phyloP scores from a whole-genome alignment of 2,113 vertebrate species.

The Nanorana parkeri region DNA sequence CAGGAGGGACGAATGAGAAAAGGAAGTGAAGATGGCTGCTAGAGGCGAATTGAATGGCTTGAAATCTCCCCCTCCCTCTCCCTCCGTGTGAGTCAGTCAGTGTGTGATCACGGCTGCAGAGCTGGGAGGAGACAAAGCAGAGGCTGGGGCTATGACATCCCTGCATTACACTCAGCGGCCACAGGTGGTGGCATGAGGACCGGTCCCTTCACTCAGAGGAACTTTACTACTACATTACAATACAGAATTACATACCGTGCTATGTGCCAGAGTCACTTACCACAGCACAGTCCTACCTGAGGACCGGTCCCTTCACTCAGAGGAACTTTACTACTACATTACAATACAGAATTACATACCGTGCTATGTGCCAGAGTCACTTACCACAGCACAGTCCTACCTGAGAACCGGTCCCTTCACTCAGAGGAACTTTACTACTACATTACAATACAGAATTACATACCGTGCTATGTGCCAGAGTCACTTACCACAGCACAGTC shows the following conservation, averaged over 20 bases:
- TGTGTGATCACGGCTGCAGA: constrained; percentile 38
- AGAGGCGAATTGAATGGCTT: constrained; percentile 48
- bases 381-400: neutral
- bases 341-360: no score
- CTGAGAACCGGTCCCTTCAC: neutral
- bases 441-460: neutral
- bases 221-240: no score
- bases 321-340: no score
- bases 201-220: no score
- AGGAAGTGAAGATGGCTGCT: constrained; percentile 57
- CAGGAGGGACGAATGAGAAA: constrained; percentile 10
- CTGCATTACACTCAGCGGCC: constrained; percentile 20
- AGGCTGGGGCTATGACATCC: neutral
- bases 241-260: no score
- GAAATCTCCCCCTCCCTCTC: constrained; percentile 40
- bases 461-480: no score
- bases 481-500: no score
- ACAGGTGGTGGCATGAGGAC: neutral
- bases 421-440: neutral
- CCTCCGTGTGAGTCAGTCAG: constrained; percentile 19
- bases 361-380: no score
- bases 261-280: no score
- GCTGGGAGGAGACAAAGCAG: constrained; percentile 42
- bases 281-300: no score
- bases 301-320: neutral